These are phyloP conservation scores for Nyctalus aviator DNA, from an alignment of 2,797 vertebrate genomes.

Conservation along the genomic window DNA sequence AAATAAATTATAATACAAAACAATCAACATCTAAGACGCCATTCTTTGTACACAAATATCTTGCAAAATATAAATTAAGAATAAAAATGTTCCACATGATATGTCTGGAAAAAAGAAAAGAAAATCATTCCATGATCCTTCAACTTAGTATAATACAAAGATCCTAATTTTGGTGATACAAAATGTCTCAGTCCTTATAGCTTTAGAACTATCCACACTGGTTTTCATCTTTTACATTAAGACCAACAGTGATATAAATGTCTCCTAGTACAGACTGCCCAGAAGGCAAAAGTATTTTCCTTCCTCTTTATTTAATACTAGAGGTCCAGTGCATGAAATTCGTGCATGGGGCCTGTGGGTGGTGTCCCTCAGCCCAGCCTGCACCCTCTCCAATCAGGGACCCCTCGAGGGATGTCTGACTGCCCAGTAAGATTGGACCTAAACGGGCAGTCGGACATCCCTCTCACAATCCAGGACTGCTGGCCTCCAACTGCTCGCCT, in stretches of 20 bases:
- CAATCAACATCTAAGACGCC: slow-evolving; percentile 43
- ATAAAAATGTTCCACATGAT: slow-evolving; percentile 83
- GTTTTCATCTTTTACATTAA: slow-evolving; percentile 67
- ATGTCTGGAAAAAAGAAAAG: background rate
- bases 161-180: slow-evolving; percentile 54
- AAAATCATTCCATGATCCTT: background rate
- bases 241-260: slow-evolving; percentile 80
- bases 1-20: slow-evolving; percentile 84
- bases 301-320: too few species aligned
- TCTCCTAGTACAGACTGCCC: slow-evolving; percentile 76
- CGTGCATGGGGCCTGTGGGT: too few species aligned
- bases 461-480: too few species aligned
- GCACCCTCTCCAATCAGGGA: too few species aligned
- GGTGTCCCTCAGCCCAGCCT: too few species aligned
- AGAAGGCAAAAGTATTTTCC: slow-evolving; percentile 77
- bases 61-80: slow-evolving; percentile 82
- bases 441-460: too few species aligned
- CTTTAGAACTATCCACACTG: slow-evolving; percentile 71
- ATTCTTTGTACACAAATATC: slow-evolving; percentile 84
- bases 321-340: too few species aligned
- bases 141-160: slow-evolving; percentile 30
- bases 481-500: too few species aligned
- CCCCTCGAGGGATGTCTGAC: too few species aligned
- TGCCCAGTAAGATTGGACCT: too few species aligned
- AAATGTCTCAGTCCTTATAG: slow-evolving; percentile 79